These are phyloP conservation scores for Microcebus ravelobensis DNA, from an alignment of 2,113 vertebrate genomes.

Conservation along the genomic window DNA sequence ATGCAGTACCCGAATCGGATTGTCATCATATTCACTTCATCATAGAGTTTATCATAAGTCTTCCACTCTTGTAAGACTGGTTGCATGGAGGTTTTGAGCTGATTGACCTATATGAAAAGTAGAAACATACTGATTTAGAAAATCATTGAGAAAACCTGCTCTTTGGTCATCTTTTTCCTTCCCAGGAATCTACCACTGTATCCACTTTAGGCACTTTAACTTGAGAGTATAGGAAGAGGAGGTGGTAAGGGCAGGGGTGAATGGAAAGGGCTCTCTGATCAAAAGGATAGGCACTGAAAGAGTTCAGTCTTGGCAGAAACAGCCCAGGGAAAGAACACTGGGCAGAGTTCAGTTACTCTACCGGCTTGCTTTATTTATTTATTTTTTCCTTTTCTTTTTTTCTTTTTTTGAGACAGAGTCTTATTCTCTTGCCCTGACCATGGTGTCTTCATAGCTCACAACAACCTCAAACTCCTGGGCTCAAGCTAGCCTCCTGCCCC, in stretches of 20 bases:
- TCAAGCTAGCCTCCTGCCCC: too few relatives aligned
- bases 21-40: constrained; percentile 77
- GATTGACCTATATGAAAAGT: constrained; percentile 79
- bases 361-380: too few relatives aligned
- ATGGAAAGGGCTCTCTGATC: background rate
- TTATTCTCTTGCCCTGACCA: too few relatives aligned
- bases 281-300: background rate
- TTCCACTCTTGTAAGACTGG: constrained; percentile 85
- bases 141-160: background rate
- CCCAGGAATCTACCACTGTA: background rate
- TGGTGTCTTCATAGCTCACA: too few relatives aligned
- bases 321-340: too few relatives aligned
- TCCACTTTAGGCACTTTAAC: background rate
- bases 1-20: constrained; percentile 81
- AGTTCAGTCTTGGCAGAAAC: too few relatives aligned
- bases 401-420: too few relatives aligned
- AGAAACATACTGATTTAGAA: background rate
- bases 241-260: background rate
- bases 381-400: too few relatives aligned
- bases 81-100: constrained; percentile 80
- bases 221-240: background rate
- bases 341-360: background rate
- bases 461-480: too few relatives aligned
- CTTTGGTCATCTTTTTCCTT: background rate
- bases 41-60: constrained; percentile 78